Conservation (phyloP, 2,113 vertebrate species). For the Anoura caudifer region DNA sequence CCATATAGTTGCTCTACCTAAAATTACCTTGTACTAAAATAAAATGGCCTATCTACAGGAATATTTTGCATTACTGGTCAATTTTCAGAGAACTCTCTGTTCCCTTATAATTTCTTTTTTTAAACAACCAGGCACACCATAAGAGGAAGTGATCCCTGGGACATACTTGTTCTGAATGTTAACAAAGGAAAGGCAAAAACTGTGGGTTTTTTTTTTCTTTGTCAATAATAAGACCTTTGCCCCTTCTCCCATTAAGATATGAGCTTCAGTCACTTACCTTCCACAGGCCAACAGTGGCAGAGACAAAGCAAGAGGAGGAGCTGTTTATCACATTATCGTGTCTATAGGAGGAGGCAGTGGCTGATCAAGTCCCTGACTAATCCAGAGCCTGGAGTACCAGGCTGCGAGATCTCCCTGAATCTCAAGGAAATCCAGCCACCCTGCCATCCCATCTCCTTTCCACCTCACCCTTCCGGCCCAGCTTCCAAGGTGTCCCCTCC, state of each 20-base stretch:
- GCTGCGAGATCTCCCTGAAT: neutral
- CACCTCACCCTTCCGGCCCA: neutral
- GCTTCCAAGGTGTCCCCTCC: neutral
- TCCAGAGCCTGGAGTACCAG: neutral
- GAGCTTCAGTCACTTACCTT: neutral
- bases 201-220: neutral
- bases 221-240: conserved; percentile 20
- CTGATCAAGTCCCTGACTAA: neutral
- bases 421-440: neutral
- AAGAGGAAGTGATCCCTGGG: conserved; percentile 30
- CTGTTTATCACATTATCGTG: neutral
- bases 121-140: neutral
- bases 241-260: neutral
- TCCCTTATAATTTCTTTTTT: neutral
- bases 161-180: conserved; percentile 29
- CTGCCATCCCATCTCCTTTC: neutral
- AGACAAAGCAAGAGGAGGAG: neutral
- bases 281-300: neutral
- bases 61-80: neutral
- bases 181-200: conserved; percentile 18
- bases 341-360: neutral
- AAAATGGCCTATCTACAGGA: neutral
- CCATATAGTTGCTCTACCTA: neutral
- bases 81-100: conserved; percentile 2
- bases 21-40: conserved; percentile 3